These are phyloP conservation scores for Tokudaia tokunoshimensis DNA, from an alignment of 2,797 vertebrate genomes.

Conservation along the genomic window DNA sequence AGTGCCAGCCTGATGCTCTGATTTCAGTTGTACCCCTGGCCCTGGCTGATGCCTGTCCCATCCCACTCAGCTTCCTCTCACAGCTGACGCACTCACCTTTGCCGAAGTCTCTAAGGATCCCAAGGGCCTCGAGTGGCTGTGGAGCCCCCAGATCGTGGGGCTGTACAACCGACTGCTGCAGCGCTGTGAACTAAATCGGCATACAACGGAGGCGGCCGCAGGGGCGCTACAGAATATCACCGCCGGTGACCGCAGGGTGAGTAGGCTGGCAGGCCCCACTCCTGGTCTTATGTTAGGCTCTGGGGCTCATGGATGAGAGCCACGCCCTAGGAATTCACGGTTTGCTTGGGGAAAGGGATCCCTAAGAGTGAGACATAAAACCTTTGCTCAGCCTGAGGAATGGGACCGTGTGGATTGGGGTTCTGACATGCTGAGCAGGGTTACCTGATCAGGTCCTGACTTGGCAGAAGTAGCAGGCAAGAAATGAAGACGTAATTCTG, in stretches of 20 bases:
- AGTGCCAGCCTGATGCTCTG: rapidly evolving
- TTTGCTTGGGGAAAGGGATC: neutral
- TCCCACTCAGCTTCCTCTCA: constrained; percentile 87
- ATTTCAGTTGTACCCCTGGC: no score
- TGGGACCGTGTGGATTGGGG: no score
- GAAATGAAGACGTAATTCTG: neutral
- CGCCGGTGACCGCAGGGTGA: constrained; percentile 94
- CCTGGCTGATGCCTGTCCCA: neutral
- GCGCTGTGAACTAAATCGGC: constrained; percentile 91
- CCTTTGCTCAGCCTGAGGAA: neutral
- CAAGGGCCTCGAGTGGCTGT: constrained; percentile 94
- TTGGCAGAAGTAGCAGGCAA: no score
- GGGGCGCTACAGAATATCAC: constrained; percentile 98
- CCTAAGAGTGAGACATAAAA: neutral
- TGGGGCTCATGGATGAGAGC: neutral
- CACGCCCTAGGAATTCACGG: neutral
- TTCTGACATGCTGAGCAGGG: neutral
- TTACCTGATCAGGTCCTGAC: neutral
- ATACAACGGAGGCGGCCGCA: constrained; percentile 94
- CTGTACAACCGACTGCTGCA: constrained; percentile 92
- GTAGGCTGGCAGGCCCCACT: constrained; percentile 21
- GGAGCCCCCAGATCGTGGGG: constrained; percentile 94
- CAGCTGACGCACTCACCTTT: constrained; percentile 91
- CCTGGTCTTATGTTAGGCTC: neutral
- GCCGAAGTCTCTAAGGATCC: constrained; percentile 92